These are phyloP conservation scores for Cylas formicarius DNA, from an alignment of 1,140 invertebrate genomes.

Conservation along the genomic window DNA sequence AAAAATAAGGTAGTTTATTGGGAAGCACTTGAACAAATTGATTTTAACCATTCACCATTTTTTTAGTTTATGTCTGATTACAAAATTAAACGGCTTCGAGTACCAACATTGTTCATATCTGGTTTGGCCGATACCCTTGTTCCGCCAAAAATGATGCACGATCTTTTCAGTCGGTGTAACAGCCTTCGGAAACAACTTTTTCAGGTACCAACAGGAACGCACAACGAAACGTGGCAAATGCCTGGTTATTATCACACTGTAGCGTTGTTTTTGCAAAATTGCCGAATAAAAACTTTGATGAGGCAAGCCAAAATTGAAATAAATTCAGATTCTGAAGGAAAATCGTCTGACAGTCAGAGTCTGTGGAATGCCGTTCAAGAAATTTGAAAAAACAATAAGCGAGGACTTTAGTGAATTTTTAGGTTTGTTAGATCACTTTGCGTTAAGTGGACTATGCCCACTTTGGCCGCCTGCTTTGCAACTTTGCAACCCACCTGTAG, in stretches of 20 bases:
- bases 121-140: constrained; percentile 78
- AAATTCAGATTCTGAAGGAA: constrained; percentile 16
- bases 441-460: too few species aligned
- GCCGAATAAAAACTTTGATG: constrained; percentile 22
- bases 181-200: constrained; percentile 64
- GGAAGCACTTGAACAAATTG: neutral
- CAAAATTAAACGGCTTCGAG: constrained; percentile 59
- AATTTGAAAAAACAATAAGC: too few species aligned
- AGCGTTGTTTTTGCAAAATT: constrained; percentile 37
- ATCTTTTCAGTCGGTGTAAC: constrained; percentile 57
- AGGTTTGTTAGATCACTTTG: too few species aligned
- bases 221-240: constrained; percentile 80
- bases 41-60: constrained; percentile 15
- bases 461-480: too few species aligned
- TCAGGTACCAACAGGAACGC: constrained; percentile 66
- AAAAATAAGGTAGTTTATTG: constrained; percentile 69
- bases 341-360: constrained; percentile 12
- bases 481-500: too few species aligned
- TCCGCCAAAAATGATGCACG: constrained; percentile 77
- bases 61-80: constrained; percentile 63
- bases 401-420: too few species aligned
- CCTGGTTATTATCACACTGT: constrained; percentile 39
- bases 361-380: constrained; percentile 17
- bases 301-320: constrained; percentile 17
- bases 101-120: constrained; percentile 72